A percentile compares a stretch with the other conserved stretches of the same genome.
Conservation (phyloP, 2,888 invertebrate species). For the Lomographa bimaculata region DNA sequence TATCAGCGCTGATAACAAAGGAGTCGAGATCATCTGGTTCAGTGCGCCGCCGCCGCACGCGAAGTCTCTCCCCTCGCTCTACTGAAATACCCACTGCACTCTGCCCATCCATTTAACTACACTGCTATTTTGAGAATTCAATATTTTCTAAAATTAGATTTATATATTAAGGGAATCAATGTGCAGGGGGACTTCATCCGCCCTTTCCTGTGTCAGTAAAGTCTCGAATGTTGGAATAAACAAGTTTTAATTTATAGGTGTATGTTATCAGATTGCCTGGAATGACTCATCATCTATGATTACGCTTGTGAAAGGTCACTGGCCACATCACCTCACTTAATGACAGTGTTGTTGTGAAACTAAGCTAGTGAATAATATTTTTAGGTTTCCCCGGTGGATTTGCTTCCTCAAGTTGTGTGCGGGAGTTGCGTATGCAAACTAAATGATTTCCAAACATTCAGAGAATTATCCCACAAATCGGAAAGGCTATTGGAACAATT, state of each 20-base stretch:
- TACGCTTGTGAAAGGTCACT: slow-evolving; percentile 73
- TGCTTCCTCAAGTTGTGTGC: slow-evolving; percentile 90
- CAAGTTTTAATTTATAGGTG: slow-evolving; percentile 42
- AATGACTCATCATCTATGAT: slow-evolving; percentile 77
- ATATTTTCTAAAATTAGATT: slow-evolving; percentile 79
- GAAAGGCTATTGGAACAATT: slow-evolving; percentile 90
- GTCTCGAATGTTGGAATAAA: slow-evolving; percentile 35
- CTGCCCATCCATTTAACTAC: slow-evolving; percentile 52
- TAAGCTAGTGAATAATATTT: slow-evolving; percentile 57
- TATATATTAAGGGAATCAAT: slow-evolving; percentile 67
- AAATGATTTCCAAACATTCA: slow-evolving; percentile 90
- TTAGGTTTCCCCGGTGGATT: slow-evolving; percentile 90
- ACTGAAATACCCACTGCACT: slow-evolving; percentile 45
- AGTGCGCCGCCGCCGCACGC: slow-evolving; percentile 42
- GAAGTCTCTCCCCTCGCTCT: slow-evolving; percentile 37
- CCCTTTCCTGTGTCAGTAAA: slow-evolving; percentile 46
- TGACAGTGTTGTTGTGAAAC: slow-evolving; percentile 58
- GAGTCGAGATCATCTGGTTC: slow-evolving; percentile 52
- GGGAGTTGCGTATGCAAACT: slow-evolving; percentile 89
- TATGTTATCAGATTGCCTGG: slow-evolving; percentile 45
- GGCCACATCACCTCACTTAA: slow-evolving; percentile 67
- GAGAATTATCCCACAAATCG: slow-evolving; percentile 89
- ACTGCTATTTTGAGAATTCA: slow-evolving; percentile 77
- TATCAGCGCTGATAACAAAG: slow-evolving; percentile 81
- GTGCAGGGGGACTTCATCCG: slow-evolving; percentile 64